phyloP scores from a whole-genome alignment of 2,797 vertebrate genomes.

The Prunella strophiata region DNA sequence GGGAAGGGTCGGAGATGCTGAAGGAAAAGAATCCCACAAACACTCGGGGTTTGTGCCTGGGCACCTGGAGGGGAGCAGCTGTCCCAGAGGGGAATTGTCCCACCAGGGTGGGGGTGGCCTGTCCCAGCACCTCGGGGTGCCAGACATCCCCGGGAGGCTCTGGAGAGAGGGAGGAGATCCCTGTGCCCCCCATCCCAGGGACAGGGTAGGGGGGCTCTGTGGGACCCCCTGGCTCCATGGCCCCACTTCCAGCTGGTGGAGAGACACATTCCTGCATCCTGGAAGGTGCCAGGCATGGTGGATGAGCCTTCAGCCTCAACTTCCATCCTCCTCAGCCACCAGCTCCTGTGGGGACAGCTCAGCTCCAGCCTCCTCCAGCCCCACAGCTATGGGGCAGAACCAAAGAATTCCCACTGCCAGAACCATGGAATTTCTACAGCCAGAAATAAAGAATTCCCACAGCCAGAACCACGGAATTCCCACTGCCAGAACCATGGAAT shows the following conservation, averaged over 20 bases:
- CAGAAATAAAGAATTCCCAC: background rate
- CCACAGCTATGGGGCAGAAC: accelerated
- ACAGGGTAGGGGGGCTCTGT: background rate
- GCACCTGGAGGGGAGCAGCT: background rate
- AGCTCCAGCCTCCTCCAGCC: background rate
- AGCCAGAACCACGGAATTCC: background rate
- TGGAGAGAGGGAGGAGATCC: background rate
- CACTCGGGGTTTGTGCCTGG: background rate
- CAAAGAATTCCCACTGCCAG: background rate
- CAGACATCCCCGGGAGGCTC: accelerated
- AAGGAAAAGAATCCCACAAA: background rate
- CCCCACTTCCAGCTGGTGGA: background rate
- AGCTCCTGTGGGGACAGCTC: background rate
- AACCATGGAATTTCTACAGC: accelerated
- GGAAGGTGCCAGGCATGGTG: background rate
- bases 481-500: too few relatives aligned
- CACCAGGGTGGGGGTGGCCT: accelerated
- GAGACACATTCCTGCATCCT: background rate
- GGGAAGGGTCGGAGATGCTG: background rate
- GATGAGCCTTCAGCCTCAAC: background rate
- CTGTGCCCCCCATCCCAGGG: background rate
- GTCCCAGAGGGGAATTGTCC: background rate
- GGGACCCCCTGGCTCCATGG: background rate
- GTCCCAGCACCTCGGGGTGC: background rate
- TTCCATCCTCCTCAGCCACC: background rate